Base-by-base conservation (phyloP, 2,113 vertebrate genomes). In the Narcine bancroftii region DNA sequence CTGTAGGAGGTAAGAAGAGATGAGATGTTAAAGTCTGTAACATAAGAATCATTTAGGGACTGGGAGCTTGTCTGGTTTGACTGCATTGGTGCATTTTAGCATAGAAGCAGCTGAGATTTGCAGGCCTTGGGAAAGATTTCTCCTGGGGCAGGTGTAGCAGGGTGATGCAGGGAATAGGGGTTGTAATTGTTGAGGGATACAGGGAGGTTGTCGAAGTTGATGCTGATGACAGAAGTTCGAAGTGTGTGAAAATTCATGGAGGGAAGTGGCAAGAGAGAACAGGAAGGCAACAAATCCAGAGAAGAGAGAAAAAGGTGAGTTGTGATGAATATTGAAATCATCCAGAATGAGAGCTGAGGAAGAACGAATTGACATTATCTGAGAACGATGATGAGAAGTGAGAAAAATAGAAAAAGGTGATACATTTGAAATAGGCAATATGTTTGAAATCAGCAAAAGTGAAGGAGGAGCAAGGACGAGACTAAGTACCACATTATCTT, bases 281-380 rank as follows among this genome's bases (percentile, higher is more conserved):
- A 53, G 26, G 45, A 81, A 42, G 11, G 45, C 3, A 33, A 56
- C 15, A 4, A 56, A 53, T 29, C 11, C 11, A 53, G 26, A 53
- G 9, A 9, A 29, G 45, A 53, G 29, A 15, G 26, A 47, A 2
- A 9, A 47, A 83, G 26, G 75, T 45, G 42, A 79, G 42, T 24
- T 79, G 79, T 29, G 29, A 83, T 26, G 47, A 56, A 83, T 53
- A 83, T 83, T 83, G 79, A 83, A 83, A 83, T n/a, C 79, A 15
- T 47, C 3, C 47, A 53, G 11, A 26, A 33, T n/a, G 10, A 72
- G 29, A 72, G 69, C 1, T 7, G 1, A 29, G 9, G 0, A 50
- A 21, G 39, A 47, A 47, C 24, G 76, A 21, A 79, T 24, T 17
- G 45, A 81, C 4, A 2, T 29, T 33, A 33, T 81, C 45, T 81